Conservation (phyloP, 30 jellyfish, hydroid and myxozoan genomes). For the Nemopilema nomurai region DNA sequence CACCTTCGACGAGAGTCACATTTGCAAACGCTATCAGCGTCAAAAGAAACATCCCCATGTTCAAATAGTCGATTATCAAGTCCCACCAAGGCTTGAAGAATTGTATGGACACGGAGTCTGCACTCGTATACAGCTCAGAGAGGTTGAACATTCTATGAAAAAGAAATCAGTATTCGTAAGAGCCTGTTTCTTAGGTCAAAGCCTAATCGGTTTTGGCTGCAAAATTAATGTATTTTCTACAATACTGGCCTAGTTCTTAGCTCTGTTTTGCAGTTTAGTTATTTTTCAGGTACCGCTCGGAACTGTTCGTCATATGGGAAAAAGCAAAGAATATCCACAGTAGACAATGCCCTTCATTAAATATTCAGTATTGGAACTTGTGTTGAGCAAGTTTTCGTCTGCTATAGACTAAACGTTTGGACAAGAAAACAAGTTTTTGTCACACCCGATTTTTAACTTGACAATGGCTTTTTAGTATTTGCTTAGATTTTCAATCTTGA, state of each 20-base stretch:
- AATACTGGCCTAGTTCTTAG: no score
- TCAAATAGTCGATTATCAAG: constrained; percentile 68
- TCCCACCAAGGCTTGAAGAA: constrained; percentile 96
- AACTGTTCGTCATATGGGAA: no score
- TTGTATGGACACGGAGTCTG: constrained; percentile 35
- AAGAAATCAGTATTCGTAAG: background rate
- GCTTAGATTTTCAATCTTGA: no score
- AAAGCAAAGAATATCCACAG: background rate
- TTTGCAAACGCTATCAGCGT: constrained; percentile 69
- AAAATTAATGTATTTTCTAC: no score
- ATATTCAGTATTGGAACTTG: background rate
- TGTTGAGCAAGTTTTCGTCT: no score
- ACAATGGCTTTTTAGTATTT: no score
- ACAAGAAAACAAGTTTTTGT: no score
- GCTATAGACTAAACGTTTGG: no score
- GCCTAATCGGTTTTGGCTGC: no score
- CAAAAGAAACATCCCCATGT: constrained; percentile 66
- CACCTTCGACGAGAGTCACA: constrained; percentile 59
- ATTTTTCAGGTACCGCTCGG: no score
- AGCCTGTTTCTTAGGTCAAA: background rate
- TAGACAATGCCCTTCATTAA: background rate
- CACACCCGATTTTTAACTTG: no score
- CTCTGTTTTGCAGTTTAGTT: no score
- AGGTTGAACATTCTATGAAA: constrained; percentile 57
- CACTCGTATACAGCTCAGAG: constrained; percentile 62